These are phyloP conservation scores for Trachelus troglodyta DNA, from an alignment of 2,888 invertebrate genomes.

Conservation along the genomic window DNA sequence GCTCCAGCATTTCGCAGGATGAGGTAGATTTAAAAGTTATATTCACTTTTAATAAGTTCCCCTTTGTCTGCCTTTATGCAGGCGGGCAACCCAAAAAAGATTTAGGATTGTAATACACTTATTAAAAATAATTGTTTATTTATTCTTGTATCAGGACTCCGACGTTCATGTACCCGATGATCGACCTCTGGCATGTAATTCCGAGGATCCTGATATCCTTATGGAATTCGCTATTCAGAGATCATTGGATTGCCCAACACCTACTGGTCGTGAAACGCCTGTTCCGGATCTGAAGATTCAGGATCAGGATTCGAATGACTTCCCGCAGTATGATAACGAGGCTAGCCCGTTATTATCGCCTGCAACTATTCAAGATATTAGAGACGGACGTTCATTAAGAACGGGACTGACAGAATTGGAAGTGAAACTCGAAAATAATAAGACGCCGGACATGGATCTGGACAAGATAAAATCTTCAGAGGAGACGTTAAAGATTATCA, in stretches of 20 bases:
- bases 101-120: background rate
- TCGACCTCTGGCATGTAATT: constrained; percentile 55
- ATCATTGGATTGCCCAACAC: constrained; percentile 58
- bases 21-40: constrained; percentile 29
- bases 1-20: constrained; percentile 36
- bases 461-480: constrained; percentile 12
- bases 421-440: constrained; percentile 28
- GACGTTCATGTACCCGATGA: constrained; percentile 48
- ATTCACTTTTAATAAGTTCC: constrained; percentile 1
- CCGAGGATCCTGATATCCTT: constrained; percentile 60
- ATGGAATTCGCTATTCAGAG: constrained; percentile 60
- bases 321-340: constrained; percentile 57
- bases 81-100: background rate
- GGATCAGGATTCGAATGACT: constrained; percentile 43
- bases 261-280: constrained; percentile 56
- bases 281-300: constrained; percentile 46
- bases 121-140: background rate
- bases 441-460: constrained; percentile 16
- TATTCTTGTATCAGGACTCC: constrained; percentile 41
- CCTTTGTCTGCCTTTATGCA: background rate
- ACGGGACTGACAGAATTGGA: constrained; percentile 18
- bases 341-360: constrained; percentile 46
- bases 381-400: constrained; percentile 31
- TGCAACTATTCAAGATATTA: constrained; percentile 25
- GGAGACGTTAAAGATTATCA: constrained; percentile 24